Evolutionary conservation across 1,140 invertebrate genomes (phyloP), one percentile per base, ranked within the genome.

Genomic region (Aporrectodea caliginosa): DNA sequence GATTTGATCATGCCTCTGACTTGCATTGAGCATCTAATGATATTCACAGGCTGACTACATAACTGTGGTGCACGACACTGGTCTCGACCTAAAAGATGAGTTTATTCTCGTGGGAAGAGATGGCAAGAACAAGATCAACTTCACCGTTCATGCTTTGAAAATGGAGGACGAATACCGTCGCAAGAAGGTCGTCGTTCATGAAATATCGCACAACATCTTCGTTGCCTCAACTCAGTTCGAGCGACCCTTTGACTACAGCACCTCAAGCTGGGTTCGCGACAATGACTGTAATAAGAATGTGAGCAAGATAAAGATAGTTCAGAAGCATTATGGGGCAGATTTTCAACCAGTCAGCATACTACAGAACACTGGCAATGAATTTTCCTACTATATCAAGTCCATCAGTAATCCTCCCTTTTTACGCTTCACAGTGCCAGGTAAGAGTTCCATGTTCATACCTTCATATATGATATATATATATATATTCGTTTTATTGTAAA

Each of bases 401-500:
- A 30, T 30, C 1, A 70, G 75, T 16, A 77, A 72, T 70, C 35
- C 43, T 29, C 81, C 81, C 69, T 75, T 32, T 27, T 43, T 81
- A 27, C 73, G 79, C 22, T 80, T 81, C 75, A 32, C 69, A 27
- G 78, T 77, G 32, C 81, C 81, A 77, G 81, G 81, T 81, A 77
- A 30, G 35, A 29, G 27, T n/a, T n/a, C n/a, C n/a, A n/a, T n/a
- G n/a, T n/a, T n/a, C n/a, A n/a, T n/a, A n/a, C n/a, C n/a, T n/a
- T n/a, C n/a, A n/a, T n/a, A n/a, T n/a, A n/a, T n/a, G n/a, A n/a
- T n/a, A n/a, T n/a, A n/a, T n/a, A n/a, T n/a, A n/a, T n/a, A n/a
- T n/a, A n/a, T n/a, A n/a, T n/a, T n/a, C n/a, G n/a, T n/a, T n/a
- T n/a, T n/a, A n/a, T n/a, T n/a, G n/a, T n/a, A n/a, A n/a, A n/a